Conservation (phyloP, 2,888 invertebrate species). For the Tetheella fluctuosa region DNA sequence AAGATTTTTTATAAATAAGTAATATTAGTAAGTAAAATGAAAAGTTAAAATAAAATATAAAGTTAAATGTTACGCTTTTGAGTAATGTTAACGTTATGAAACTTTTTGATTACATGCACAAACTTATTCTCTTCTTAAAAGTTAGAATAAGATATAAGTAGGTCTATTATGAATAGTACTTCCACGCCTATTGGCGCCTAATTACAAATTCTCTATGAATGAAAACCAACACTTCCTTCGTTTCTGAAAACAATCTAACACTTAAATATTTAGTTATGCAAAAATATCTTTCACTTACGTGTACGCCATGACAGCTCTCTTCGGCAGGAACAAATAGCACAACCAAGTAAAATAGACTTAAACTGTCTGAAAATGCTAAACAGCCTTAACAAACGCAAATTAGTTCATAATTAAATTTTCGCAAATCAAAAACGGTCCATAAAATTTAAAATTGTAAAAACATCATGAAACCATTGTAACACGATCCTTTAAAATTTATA, state of each 20-base stretch:
- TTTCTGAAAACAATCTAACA: constrained; percentile 17
- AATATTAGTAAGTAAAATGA: too few species aligned
- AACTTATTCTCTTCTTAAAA: background rate
- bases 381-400: constrained; percentile 15
- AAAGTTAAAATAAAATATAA: too few species aligned
- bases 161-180: background rate
- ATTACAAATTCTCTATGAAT: background rate
- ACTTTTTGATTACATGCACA: too few species aligned
- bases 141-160: background rate
- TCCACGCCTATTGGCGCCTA: background rate
- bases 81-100: background rate
- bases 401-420: constrained; percentile 18
- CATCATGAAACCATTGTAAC: constrained; percentile 45
- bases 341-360: constrained; percentile 24
- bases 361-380: constrained; percentile 44
- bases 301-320: constrained; percentile 52
- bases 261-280: constrained; percentile 32
- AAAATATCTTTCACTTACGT: constrained; percentile 54
- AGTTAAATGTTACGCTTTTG: background rate
- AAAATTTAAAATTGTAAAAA: constrained; percentile 22
- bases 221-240: background rate
- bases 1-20: background rate
- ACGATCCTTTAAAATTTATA: background rate
- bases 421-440: background rate
- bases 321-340: constrained; percentile 47